Evolutionary conservation across 2,888 invertebrate species (phyloP), one percentile per base, ranked within the genome.

Genomic region (Odiellus spinosus): DNA sequence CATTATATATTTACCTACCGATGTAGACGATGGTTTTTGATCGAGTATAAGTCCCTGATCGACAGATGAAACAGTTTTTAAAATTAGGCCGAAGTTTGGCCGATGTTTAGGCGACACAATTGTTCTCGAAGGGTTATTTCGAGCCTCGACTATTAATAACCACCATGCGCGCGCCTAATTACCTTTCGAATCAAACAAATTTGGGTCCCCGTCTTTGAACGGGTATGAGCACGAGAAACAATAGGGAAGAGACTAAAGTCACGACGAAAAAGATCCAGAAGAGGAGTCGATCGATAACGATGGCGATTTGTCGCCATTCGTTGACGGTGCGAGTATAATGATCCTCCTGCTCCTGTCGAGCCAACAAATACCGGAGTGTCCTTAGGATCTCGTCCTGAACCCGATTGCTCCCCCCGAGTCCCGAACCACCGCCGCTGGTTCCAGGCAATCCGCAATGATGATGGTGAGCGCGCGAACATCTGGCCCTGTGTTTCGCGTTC

Each of bases 231-330:
- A 73, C 64, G 5, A 73, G 61, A 44, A 73, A 65, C 10, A 66
- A 61, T 32, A 69, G 53, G 1, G 71, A 70, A 32, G 71, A 71
- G 34, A 64, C 56, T n/a, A 67, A 56, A 1, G 73, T 73, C 18
- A 69, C 66, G 14, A 67, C 48, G 15, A 71, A 63, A 58, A 73
- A 73, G 35, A 73, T 62, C 67, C 71, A 72, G 60, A 73, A 73
- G 19, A 73, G 63, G 42, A 72, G 63, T 40, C 70, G 59, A 58
- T 73, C 73, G 19, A 73, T 65, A 39, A 66, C 65, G 52, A 70
- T 65, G 3, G 73, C 73, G 18, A 73, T 64, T 48, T 70, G 67
- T 26, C 72, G 59, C 73, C 73, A 73, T 55, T 73, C 72, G 50
- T 71, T 67, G 21, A 71, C 64, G 35, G 70, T 59, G 43, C 64